Base-by-base conservation (phyloP, 2,888 invertebrate genomes). In the Micoletzkya japonica region DNA sequence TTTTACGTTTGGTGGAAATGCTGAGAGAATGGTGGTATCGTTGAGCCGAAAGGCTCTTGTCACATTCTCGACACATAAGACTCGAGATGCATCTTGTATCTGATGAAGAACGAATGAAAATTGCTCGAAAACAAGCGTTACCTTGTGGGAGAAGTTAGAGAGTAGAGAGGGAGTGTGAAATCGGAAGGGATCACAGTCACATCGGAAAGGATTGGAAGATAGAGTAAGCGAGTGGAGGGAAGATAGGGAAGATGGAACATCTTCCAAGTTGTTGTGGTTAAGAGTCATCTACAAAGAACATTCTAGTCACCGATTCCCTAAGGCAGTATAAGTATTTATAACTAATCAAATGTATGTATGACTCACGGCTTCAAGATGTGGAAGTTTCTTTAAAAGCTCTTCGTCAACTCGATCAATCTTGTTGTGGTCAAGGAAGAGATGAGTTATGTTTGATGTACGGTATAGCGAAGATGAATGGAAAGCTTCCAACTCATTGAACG, bases 11-110 rank as follows among this genome's bases (percentile, higher is more conserved):
- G 84, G 84, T 14, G 81, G 79, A 66, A 75, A 77, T 14, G 75
- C 76, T 1, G 82, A 77, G 60, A 86, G 68, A 3, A 82, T 74
- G 28, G 82, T 80, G 34, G 83, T 81, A 67, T 85, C 85, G 67
- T 85, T 85, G 34, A 74, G 72, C 49, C 71, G 70, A 64, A 83
- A 77, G 1, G 85, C 77, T 44, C 71, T 72, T 36, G 84, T 84
- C 57, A 85, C 82, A 74, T 85, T 83, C 74, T 85, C 85, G 14
- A 79, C 77, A 67, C 85, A 85, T 36, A 74, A 71, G n/a, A 85
- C 73, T 28, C 70, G 63, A 14, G 61, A 70, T 24, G 72, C 69
- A 70, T 85, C 85, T n/a, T 63, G 70, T 14, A 85, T 77, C 32
- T 74, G 68, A 17, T 44, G 30, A 20, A 49, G 14, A 14, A 24